phyloP scores from a whole-genome alignment of 2,797 vertebrate species.

The Muscicapa striata region DNA sequence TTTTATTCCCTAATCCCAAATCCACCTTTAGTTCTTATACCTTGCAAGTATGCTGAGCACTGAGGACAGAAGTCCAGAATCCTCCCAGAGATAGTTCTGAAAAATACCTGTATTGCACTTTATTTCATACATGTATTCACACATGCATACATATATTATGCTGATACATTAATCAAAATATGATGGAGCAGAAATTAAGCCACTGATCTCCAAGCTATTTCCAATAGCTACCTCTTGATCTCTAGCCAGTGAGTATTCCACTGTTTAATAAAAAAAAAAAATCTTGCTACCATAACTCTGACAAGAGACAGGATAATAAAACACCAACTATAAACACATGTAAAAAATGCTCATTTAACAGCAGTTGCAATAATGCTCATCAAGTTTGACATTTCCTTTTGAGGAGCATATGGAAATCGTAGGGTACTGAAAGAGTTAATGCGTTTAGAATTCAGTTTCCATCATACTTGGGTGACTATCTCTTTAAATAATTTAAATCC shows the following conservation, averaged over 20 bases:
- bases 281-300: background rate
- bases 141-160: background rate
- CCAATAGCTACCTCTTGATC: background rate
- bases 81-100: background rate
- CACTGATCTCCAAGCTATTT: background rate
- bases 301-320: background rate
- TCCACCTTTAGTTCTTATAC: background rate
- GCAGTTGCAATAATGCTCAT: background rate
- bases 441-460: conserved; percentile 79
- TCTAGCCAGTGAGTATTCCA: background rate
- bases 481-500: conserved; percentile 89
- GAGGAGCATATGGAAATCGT: conserved; percentile 16
- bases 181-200: background rate
- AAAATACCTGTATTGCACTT: background rate
- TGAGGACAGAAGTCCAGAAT: background rate
- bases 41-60: background rate
- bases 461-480: conserved; percentile 83
- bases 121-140: background rate
- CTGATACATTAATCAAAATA: background rate
- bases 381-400: conserved; percentile 38
- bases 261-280: background rate
- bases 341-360: conserved; percentile 26
- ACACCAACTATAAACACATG: background rate
- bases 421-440: conserved; percentile 75
- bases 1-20: background rate